phyloP scores from a whole-genome alignment of 2,113 vertebrate genomes.

The Sinocyclocheilus maitianheensis region DNA sequence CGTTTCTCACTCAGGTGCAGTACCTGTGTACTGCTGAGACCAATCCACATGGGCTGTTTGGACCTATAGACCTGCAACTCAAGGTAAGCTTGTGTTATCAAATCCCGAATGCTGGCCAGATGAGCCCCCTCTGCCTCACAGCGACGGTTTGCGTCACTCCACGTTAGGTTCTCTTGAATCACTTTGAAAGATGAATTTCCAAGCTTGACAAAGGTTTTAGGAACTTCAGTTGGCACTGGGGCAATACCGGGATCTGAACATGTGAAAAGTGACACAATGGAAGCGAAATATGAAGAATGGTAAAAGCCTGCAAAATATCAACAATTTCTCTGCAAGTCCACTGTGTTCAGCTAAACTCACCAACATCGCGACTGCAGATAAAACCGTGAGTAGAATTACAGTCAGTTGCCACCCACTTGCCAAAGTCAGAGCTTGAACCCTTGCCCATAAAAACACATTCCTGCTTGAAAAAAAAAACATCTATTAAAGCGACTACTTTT shows the following conservation, averaged over 20 bases:
- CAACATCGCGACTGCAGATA: slow-evolving; percentile 77
- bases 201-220: slow-evolving; percentile 65
- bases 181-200: slow-evolving; percentile 82
- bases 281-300: neutral
- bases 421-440: slow-evolving; percentile 53
- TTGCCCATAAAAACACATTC: slow-evolving; percentile 81
- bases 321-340: neutral
- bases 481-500: neutral
- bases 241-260: slow-evolving; percentile 72
- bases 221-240: slow-evolving; percentile 57
- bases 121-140: slow-evolving; percentile 74
- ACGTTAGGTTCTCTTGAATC: slow-evolving; percentile 76
- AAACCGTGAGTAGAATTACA: slow-evolving; percentile 82
- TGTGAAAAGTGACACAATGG: neutral
- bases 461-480: slow-evolving; percentile 62
- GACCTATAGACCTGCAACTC: slow-evolving; percentile 76
- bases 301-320: neutral
- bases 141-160: slow-evolving; percentile 77
- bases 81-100: slow-evolving; percentile 76
- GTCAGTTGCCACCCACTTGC: slow-evolving; percentile 79
- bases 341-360: slow-evolving; percentile 66
- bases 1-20: neutral
- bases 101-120: slow-evolving; percentile 81
- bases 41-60: slow-evolving; percentile 84
- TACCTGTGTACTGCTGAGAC: slow-evolving; percentile 87